These are phyloP conservation scores for Aphelenchoides avenae DNA, from an alignment of 1,140 invertebrate genomes.

Conservation along the genomic window DNA sequence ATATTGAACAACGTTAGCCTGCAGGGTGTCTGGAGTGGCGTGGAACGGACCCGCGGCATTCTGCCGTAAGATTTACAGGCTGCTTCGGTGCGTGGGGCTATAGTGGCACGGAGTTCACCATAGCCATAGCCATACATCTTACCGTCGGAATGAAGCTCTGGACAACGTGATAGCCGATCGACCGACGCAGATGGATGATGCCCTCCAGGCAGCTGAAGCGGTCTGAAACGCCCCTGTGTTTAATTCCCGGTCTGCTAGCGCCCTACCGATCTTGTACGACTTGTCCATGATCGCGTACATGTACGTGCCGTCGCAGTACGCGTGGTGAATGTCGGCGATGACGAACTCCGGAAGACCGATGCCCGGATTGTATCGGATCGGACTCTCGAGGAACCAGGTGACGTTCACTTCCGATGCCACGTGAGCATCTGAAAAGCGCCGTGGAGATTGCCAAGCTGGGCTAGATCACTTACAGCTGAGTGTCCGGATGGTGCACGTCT, in stretches of 20 bases:
- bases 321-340: slow-evolving; percentile 40
- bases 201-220: slow-evolving; percentile 68
- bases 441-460: background rate
- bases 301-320: slow-evolving; percentile 57
- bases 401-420: slow-evolving; percentile 53
- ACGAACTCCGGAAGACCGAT: slow-evolving; percentile 56
- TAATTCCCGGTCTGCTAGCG: slow-evolving; percentile 1
- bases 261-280: slow-evolving; percentile 42
- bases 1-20: too few species aligned
- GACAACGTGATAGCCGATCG: slow-evolving; percentile 79
- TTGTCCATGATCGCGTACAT: slow-evolving; percentile 51
- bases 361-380: slow-evolving; percentile 50
- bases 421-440: slow-evolving; percentile 50
- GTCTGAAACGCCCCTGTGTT: slow-evolving; percentile 60
- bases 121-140: too few species aligned
- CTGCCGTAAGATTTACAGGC: too few species aligned
- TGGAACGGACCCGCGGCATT: too few species aligned
- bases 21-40: too few species aligned
- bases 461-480: slow-evolving; percentile 38
- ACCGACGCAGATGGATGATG: slow-evolving; percentile 75
- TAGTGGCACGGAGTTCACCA: too few species aligned
- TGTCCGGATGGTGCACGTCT: slow-evolving; percentile 48
- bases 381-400: slow-evolving; percentile 49
- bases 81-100: too few species aligned
- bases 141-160: slow-evolving; percentile 81